A percentile compares a stretch with the other conserved stretches of the same genome.
These are phyloP conservation scores for Scrobipalpa costella DNA, from an alignment of 2,888 invertebrate genomes.

Conservation along the genomic window DNA sequence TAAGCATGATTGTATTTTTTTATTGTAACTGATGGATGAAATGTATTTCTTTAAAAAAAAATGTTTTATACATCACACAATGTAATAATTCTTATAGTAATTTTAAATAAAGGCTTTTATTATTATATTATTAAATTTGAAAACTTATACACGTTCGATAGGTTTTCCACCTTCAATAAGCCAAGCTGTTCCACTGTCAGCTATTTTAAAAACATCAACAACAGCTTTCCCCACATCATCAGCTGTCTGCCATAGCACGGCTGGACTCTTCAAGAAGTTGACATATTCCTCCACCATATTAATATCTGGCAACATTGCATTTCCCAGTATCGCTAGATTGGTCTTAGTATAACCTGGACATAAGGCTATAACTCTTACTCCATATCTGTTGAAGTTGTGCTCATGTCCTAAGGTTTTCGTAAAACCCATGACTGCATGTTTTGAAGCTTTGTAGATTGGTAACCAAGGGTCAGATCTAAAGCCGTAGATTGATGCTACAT, in stretches of 20 bases:
- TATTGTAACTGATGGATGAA: no score
- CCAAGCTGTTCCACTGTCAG: conserved; percentile 65
- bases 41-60: no score
- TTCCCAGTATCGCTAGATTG: neutral
- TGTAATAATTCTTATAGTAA: no score
- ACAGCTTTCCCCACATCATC: conserved; percentile 43
- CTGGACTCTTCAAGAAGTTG: neutral
- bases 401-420: conserved; percentile 59
- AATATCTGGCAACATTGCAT: neutral
- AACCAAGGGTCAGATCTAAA: conserved; percentile 62
- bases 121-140: no score
- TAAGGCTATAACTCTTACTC: conserved; percentile 63
- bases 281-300: neutral
- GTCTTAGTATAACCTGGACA: conserved; percentile 54
- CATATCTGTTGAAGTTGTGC: conserved; percentile 56
- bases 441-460: conserved; percentile 80
- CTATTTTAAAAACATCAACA: conserved; percentile 47
- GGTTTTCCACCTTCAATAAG: conserved; percentile 13
- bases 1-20: no score
- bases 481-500: conserved; percentile 80
- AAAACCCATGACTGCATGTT: conserved; percentile 72
- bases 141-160: neutral
- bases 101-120: no score
- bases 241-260: conserved; percentile 35
- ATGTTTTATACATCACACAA: no score